Evolutionary conservation across 2,797 vertebrate genomes (phyloP).

Genomic region (Borostomias antarcticus): DNA sequence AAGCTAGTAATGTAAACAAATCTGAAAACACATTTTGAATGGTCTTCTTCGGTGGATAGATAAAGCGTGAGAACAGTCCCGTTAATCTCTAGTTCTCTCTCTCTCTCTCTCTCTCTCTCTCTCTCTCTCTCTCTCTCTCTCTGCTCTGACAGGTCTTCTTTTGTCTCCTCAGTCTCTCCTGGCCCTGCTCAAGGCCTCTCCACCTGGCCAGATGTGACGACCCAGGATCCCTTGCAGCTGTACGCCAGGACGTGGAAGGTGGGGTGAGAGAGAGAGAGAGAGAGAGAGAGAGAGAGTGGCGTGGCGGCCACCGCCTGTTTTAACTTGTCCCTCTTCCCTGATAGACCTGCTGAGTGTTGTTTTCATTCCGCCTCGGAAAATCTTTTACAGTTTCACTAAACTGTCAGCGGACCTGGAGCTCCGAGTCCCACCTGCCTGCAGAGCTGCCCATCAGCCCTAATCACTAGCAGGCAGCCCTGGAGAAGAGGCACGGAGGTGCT

Average conservation of each 20-base stretch:
- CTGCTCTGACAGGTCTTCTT: slow-evolving; percentile 66
- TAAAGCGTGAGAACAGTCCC: slow-evolving; percentile 47
- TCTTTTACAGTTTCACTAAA: slow-evolving; percentile 77
- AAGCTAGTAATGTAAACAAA: slow-evolving; percentile 34
- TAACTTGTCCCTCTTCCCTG: slow-evolving; percentile 76
- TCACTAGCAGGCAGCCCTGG: slow-evolving; percentile 69
- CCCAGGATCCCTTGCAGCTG: slow-evolving; percentile 65
- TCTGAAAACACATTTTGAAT: slow-evolving; percentile 47
- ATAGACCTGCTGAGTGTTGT: slow-evolving; percentile 71
- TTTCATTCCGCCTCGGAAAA: slow-evolving; percentile 76
- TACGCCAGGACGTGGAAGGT: slow-evolving; percentile 41
- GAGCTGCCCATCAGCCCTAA: slow-evolving; percentile 67
- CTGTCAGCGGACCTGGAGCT: slow-evolving; percentile 65
- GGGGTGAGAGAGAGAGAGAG: slow-evolving; percentile 29
- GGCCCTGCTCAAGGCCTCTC: slow-evolving; percentile 56
- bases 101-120: neutral
- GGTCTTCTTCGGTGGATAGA: slow-evolving; percentile 30
- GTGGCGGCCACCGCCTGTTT: slow-evolving; percentile 73
- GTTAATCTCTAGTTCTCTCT: slow-evolving; percentile 27
- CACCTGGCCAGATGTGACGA: slow-evolving; percentile 73
- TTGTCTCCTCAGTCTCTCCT: slow-evolving; percentile 59
- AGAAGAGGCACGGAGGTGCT: slow-evolving; percentile 60
- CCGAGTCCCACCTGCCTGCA: slow-evolving; percentile 67
- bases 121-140: slow-evolving; percentile 47
- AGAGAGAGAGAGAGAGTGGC: slow-evolving; percentile 54